A percentile compares a stretch with the other conserved stretches of the same genome.
These are phyloP conservation scores for Drosophila lutescens DNA, from an alignment of 2,888 invertebrate species.

Conservation along the genomic window DNA sequence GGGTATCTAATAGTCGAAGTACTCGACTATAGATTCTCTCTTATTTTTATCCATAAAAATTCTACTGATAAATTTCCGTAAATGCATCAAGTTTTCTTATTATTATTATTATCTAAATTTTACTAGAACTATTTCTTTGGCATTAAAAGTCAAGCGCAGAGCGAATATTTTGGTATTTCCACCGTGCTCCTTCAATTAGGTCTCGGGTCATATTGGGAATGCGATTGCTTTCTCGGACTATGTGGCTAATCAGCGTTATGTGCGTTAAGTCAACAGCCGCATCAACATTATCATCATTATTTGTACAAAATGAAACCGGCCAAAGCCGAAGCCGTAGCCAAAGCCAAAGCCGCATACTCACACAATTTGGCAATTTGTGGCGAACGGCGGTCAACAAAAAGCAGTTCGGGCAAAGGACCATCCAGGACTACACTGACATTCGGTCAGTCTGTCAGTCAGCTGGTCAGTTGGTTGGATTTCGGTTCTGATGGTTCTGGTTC, in stretches of 20 bases:
- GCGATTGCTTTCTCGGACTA: constrained; percentile 14
- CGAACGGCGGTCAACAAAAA: constrained; percentile 49
- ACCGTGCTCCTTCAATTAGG: constrained; percentile 19
- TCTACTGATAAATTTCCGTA: too few relatives aligned
- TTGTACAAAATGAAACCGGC: constrained; percentile 61
- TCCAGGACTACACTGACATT: constrained; percentile 33
- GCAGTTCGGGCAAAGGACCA: constrained; percentile 20
- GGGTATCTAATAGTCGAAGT: too few relatives aligned
- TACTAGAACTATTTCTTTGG: too few relatives aligned
- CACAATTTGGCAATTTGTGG: constrained; percentile 74
- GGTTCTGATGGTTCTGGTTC: background rate
- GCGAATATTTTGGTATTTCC: background rate
- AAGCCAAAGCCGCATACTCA: constrained; percentile 38
- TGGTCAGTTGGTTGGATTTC: constrained; percentile 26
- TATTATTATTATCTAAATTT: too few relatives aligned
- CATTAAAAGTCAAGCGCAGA: too few relatives aligned
- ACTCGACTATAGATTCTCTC: too few relatives aligned
- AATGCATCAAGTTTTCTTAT: too few relatives aligned
- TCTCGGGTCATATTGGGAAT: constrained; percentile 5
- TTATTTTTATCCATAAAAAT: too few relatives aligned
- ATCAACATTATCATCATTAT: constrained; percentile 66
- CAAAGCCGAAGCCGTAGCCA: constrained; percentile 30
- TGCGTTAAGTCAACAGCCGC: constrained; percentile 60
- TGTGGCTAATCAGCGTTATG: constrained; percentile 64
- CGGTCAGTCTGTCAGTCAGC: constrained; percentile 39